Evolutionary conservation across 2,113 vertebrate genomes (phyloP), one percentile per base, ranked within the genome.

Genomic region (Carassius carassius): DNA sequence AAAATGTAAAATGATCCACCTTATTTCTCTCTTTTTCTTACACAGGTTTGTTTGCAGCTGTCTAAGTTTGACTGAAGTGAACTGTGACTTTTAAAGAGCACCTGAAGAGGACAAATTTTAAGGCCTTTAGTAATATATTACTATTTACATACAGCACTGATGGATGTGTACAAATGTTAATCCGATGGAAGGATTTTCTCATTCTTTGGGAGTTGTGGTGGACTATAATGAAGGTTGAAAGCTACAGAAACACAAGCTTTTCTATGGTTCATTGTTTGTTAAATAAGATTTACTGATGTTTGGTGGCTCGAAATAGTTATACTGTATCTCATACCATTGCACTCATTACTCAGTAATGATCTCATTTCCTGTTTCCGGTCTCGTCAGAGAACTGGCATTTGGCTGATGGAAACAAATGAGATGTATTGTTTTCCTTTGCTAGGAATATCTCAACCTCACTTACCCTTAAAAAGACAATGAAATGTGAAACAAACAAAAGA

Each of bases 71-170:
- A 74, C 88, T 91, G 90, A 93, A 93, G 93, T 92, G 91, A 95
- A 94, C 90, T 92, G 88, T 91, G 91, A 90, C 87, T 92, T 90
- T 92, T 87, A 86, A 87, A 90, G 89, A 93, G 87, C 60, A 73
- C 77, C 93, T 90, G 56, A 88, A 47, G 73, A 82, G 92, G 92
- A 92, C 91, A 90, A 90, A 88, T 94, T 95, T 93, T 93, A 93
- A 91, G 91, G 93, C 93, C 92, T 94, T 95, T 93, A 94, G 90
- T 94, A 91, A 93, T 92, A 92, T 91, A 87, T 89, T 88, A 86
- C 84, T 86, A 85, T 88, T 83, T 86, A 81, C 60, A 85, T 44
- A 84, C 56, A 78, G 4, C 65, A 77, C 82, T 77, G 82, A 88
- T 92, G 90, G 93, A 87, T 84, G 87, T 92, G 90, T 92, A 90